phyloP scores from a whole-genome alignment of 1,140 invertebrate genomes.

The Dermatophagoides farinae region DNA sequence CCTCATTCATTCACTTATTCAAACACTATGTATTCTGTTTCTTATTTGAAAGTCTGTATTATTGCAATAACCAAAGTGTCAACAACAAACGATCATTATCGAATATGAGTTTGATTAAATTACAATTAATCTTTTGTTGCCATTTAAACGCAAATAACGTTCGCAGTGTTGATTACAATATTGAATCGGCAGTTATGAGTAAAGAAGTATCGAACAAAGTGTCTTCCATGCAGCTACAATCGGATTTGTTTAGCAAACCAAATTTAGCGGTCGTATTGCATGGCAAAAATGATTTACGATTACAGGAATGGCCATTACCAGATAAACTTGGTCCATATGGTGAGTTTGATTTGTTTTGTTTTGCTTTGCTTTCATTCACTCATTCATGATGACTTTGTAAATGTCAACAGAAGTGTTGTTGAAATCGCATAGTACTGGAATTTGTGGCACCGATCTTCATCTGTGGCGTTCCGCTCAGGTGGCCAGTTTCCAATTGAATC shows the following conservation, averaged over 20 bases:
- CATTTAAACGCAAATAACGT: too few relatives aligned
- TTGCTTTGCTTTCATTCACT: neutral
- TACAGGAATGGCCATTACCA: conserved; percentile 11
- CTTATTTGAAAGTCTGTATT: too few relatives aligned
- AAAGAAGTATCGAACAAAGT: too few relatives aligned
- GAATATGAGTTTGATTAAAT: too few relatives aligned
- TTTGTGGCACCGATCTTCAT: conserved; percentile 86
- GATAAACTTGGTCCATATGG: conserved; percentile 1
- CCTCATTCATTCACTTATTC: too few relatives aligned
- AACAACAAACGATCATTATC: too few relatives aligned
- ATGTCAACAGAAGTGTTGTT: neutral
- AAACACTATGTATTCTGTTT: too few relatives aligned
- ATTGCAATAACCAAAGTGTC: too few relatives aligned
- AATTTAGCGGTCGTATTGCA: conserved; percentile 12
- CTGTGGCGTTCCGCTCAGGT: conserved; percentile 62
- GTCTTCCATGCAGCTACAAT: too few relatives aligned
- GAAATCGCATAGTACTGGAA: conserved; percentile 34
- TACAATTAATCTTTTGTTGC: too few relatives aligned
- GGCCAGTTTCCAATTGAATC: conserved; percentile 51
- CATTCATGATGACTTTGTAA: neutral
- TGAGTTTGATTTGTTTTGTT: neutral
- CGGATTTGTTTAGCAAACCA: neutral
- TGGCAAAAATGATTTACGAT: conserved; percentile 5
- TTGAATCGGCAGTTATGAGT: too few relatives aligned
- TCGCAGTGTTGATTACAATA: too few relatives aligned